Evolutionary conservation across 2,797 vertebrate genomes (phyloP).

Genomic region (Neoniphon sammara): DNA sequence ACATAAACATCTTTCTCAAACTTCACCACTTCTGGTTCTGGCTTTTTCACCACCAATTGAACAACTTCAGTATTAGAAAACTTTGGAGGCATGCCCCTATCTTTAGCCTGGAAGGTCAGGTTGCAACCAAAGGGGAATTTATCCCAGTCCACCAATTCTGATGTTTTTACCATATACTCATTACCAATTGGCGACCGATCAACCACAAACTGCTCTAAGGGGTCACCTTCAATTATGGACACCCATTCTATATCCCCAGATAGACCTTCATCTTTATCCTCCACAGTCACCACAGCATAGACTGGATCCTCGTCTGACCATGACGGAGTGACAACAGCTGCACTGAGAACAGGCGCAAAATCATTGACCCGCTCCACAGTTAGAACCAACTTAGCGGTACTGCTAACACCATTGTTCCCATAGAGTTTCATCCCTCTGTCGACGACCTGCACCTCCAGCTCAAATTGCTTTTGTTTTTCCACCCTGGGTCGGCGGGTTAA

Average conservation of each 20-base stretch:
- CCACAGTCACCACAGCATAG: conserved; percentile 88
- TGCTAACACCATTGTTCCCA: conserved; percentile 92
- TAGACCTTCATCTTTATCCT: conserved; percentile 90
- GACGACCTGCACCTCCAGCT: conserved; percentile 93
- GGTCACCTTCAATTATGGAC: conserved; percentile 92
- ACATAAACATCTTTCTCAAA: conserved; percentile 92
- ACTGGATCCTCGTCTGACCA: conserved; percentile 86
- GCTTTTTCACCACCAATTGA: conserved; percentile 86
- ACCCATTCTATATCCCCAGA: conserved; percentile 94
- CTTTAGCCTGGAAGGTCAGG: conserved; percentile 95
- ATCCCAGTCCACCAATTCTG: conserved; percentile 86
- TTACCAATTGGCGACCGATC: conserved; percentile 88
- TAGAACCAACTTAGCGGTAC: conserved; percentile 90
- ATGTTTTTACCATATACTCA: conserved; percentile 89
- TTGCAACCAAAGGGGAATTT: conserved; percentile 90
- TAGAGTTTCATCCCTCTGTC: conserved; percentile 95
- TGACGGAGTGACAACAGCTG: conserved; percentile 81
- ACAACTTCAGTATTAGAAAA: conserved; percentile 89
- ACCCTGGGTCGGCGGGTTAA: conserved; percentile 88
- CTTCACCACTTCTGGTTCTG: conserved; percentile 81
- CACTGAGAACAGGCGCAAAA: conserved; percentile 87
- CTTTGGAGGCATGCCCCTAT: conserved; percentile 90
- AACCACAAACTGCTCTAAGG: conserved; percentile 89
- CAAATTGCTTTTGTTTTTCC: conserved; percentile 83
- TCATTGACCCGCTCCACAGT: conserved; percentile 89